phyloP scores from a whole-genome alignment of 1,140 invertebrate genomes.

The Drosophila quadrilineata region DNA sequence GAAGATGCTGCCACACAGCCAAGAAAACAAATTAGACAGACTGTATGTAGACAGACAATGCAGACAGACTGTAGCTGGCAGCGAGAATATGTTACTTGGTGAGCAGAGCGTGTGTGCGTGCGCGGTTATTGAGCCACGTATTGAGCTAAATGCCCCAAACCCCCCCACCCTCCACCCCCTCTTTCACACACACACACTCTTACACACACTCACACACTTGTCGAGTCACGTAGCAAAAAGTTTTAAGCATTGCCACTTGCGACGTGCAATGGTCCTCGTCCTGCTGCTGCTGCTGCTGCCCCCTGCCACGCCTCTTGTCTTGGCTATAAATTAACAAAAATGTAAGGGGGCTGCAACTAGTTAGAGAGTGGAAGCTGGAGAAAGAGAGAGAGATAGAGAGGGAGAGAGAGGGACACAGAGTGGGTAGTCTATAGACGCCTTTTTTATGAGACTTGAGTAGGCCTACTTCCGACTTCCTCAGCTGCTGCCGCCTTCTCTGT shows the following conservation, averaged over 20 bases:
- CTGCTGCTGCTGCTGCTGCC: background rate
- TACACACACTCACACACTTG: conserved; percentile 32
- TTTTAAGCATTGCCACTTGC: conserved; percentile 77
- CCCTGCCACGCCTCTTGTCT: conserved; percentile 13
- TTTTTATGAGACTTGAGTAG: conserved; percentile 55
- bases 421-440: conserved; percentile 8
- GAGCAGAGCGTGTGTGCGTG: conserved; percentile 55
- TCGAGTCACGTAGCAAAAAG: conserved; percentile 76
- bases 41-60: no score
- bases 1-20: no score
- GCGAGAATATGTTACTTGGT: conserved; percentile 23
- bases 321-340: conserved; percentile 77
- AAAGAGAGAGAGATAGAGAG: background rate
- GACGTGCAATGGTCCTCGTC: conserved; percentile 66
- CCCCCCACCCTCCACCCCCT: background rate
- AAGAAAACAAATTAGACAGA: no score
- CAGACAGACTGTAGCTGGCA: no score
- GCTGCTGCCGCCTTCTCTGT: no score
- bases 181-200: no score
- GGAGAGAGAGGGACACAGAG: background rate
- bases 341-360: conserved; percentile 52
- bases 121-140: conserved; percentile 72
- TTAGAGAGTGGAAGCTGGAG: no score
- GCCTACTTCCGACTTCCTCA: conserved; percentile 27
- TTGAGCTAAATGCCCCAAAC: conserved; percentile 45